Evolutionary conservation across 2,113 vertebrate species (phyloP).

Genomic region (Poeciliopsis prolifica): DNA sequence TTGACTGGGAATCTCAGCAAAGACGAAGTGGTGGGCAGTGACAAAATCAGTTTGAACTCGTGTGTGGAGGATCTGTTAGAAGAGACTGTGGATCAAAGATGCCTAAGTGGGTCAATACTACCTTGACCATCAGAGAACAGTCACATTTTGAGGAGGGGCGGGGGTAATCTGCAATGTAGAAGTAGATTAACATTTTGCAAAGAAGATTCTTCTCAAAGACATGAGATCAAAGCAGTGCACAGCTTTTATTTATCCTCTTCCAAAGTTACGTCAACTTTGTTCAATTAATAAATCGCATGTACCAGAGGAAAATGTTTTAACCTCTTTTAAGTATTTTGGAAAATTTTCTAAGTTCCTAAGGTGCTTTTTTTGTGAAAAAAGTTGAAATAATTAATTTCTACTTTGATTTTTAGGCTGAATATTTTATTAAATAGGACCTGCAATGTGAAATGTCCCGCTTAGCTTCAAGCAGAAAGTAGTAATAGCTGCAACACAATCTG

Average conservation of each 20-base stretch:
- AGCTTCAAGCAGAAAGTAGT: background rate
- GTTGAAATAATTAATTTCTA: constrained; percentile 14
- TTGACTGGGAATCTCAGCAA: constrained; percentile 62
- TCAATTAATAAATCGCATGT: constrained; percentile 60
- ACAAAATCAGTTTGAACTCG: constrained; percentile 76
- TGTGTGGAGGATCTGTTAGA: constrained; percentile 72
- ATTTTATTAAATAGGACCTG: constrained; percentile 19
- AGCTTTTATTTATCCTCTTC: constrained; percentile 60
- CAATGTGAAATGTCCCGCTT: constrained; percentile 14
- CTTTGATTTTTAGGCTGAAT: constrained; percentile 29
- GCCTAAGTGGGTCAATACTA: constrained; percentile 81
- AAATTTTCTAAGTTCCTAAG: constrained; percentile 2
- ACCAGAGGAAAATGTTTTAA: constrained; percentile 46
- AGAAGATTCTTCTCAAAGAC: constrained; percentile 72
- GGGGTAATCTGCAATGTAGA: constrained; percentile 76
- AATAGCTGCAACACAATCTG: too few relatives aligned
- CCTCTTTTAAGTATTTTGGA: constrained; percentile 36
- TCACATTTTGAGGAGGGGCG: constrained; percentile 67
- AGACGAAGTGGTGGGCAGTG: constrained; percentile 65
- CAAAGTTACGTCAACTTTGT: background rate
- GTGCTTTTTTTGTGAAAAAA: background rate
- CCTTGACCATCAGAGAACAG: constrained; percentile 79
- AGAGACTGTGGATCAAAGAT: constrained; percentile 77
- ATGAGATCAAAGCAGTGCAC: constrained; percentile 75
- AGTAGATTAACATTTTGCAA: constrained; percentile 75